Percentiles rank a stretch among this genome's conserved stretches.
Conservation (phyloP, 2,888 invertebrate genomes). For the Philereme vetulata region DNA sequence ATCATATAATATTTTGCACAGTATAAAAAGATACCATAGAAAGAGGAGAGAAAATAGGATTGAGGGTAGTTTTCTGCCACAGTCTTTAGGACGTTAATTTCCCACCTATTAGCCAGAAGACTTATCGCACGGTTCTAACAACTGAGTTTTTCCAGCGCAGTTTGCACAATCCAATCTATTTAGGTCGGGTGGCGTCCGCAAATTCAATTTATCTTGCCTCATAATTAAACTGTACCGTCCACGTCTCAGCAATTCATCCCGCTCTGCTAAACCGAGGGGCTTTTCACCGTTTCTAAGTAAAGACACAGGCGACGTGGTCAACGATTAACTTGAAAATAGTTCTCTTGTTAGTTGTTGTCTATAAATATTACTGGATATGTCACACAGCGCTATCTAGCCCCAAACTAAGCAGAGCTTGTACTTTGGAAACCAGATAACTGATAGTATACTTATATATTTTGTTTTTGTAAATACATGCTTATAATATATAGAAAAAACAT, state of each 20-base stretch:
- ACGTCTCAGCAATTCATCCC: conserved; percentile 45
- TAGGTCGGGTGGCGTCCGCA: conserved; percentile 41
- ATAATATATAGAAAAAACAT: no score
- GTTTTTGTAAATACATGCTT: no score
- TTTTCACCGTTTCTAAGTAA: conserved; percentile 6
- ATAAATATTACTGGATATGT: no score
- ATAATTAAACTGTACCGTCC: conserved; percentile 49
- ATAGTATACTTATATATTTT: no score
- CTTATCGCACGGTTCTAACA: not conserved
- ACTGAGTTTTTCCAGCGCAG: conserved; percentile 17
- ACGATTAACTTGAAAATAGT: not conserved
- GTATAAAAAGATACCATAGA: no score
- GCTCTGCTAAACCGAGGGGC: conserved; percentile 11
- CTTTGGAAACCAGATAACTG: no score
- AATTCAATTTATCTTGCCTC: conserved; percentile 52
- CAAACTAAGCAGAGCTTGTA: no score
- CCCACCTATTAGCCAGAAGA: conserved; percentile 3
- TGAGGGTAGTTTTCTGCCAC: no score
- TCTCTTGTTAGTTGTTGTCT: no score
- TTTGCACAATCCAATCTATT: conserved; percentile 43
- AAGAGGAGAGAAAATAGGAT: no score
- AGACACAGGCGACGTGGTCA: not conserved
- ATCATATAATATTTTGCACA: no score
- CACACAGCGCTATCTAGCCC: no score
- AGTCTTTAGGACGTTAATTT: not conserved